Evolutionary conservation across 2,888 invertebrate species (phyloP), one percentile per base, ranked within the genome.

Genomic region (Cheilosia impressa): DNA sequence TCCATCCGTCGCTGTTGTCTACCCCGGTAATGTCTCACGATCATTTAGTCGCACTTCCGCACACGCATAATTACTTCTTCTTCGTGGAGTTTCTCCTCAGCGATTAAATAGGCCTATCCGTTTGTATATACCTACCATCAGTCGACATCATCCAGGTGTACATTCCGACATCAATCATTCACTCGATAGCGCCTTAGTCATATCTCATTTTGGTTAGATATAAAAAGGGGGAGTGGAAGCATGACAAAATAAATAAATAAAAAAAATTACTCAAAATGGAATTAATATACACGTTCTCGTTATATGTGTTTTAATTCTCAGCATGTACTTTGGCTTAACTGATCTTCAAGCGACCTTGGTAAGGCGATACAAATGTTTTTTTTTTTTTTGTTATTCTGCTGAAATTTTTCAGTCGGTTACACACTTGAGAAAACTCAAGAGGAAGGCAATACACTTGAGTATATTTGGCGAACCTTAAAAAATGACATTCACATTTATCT

Each of bases 331-430:
- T 66, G 60, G 58, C 52, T 57, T 68, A 73, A 73, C 73, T 79
- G 83, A 83, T 83, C 83, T 79, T 79, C 52, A 68, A 52, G 63
- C 10, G 72, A 78, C 83, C 83, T 83, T 83, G 68, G 43, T 22
- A 13, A 62, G 19, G 27, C 24, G 38, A 57, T 60, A 50, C 27
- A 65, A 43, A 22, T 43, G 47, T 45, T 50, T 10, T 19, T 19
- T 41, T 17, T 77, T 34, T 27, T 27, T 15, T 19, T 43, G 34
- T 22, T 2, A 4, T 41, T 17, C 53, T 52, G 45, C n/a, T 27
- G 22, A 45, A 45, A 7, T 31, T 63, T 60, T 43, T 60, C 47
- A 43, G 58, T 45, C 47, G 53, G 50, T 68, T 57, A 66, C 27
- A 71, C 22, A 57, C 55, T 41, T 50, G 43, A 68, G 27, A 55